Conservation (phyloP, 2,888 invertebrate species). For the Andricus curvator region DNA sequence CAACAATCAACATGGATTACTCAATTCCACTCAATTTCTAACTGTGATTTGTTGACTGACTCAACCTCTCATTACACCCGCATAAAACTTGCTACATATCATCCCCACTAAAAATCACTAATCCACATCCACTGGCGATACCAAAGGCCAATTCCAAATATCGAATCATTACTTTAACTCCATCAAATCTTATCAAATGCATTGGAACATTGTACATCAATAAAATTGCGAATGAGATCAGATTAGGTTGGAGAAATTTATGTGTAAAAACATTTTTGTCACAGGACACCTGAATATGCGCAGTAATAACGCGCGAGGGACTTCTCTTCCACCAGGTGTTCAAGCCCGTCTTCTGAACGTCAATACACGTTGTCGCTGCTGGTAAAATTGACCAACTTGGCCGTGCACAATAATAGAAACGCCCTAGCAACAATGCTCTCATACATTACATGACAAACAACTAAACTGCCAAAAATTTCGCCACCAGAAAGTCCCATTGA, state of each 20-base stretch:
- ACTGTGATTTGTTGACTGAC: neutral
- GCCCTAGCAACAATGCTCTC: neutral
- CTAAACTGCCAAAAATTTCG: neutral
- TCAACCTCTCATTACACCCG: neutral
- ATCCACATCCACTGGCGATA: neutral
- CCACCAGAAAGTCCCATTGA: neutral
- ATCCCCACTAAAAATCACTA: neutral
- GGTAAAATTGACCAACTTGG: constrained; percentile 67
- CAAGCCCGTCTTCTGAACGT: constrained; percentile 65
- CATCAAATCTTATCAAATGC: constrained; percentile 67
- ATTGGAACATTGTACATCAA: constrained; percentile 64
- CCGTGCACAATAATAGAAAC: constrained; percentile 41
- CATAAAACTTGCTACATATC: neutral
- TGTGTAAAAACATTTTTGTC: constrained; percentile 59
- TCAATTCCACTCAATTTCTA: neutral
- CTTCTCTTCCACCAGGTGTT: constrained; percentile 65
- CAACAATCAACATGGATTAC: neutral
- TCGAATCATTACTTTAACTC: constrained; percentile 16
- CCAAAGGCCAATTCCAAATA: neutral
- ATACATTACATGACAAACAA: neutral
- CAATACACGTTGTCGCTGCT: constrained; percentile 77
- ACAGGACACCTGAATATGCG: constrained; percentile 28
- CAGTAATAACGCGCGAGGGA: constrained; percentile 60
- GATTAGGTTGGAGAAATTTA: constrained; percentile 67
- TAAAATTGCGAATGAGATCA: constrained; percentile 64